phyloP scores from a whole-genome alignment of 2,113 vertebrate genomes.

The Hippolais icterina region DNA sequence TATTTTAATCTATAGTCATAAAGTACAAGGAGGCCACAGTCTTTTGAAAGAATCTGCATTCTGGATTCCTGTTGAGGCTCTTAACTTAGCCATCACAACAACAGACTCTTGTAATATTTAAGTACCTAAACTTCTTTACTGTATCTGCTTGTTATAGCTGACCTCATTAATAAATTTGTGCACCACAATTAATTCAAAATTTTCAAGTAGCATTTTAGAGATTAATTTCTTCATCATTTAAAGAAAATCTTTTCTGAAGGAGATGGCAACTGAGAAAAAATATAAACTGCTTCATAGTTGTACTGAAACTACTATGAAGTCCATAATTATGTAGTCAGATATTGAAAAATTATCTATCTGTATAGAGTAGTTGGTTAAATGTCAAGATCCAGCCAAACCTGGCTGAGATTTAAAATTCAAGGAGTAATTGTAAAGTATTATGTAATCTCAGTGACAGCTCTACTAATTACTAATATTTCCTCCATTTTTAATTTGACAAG shows the following conservation, averaged over 20 bases:
- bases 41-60: background rate
- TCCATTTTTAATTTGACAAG: background rate
- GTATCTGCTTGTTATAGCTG: background rate
- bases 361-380: background rate
- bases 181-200: background rate
- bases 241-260: background rate
- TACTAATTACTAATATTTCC: background rate
- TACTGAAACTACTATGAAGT: background rate
- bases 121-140: background rate
- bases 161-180: background rate
- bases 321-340: conserved; percentile 45
- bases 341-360: background rate
- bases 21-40: background rate
- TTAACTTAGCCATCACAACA: background rate
- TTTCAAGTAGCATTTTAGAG: background rate
- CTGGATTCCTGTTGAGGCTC: background rate
- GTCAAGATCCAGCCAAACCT: background rate
- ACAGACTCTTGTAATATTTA: background rate
- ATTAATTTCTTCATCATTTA: background rate
- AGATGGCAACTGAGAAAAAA: background rate
- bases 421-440: background rate
- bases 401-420: conserved; percentile 4
- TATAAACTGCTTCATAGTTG: background rate
- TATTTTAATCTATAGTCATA: background rate
- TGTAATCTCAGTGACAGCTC: conserved; percentile 8